A percentile compares a stretch with the other conserved stretches of the same genome.
Evolutionary conservation across 2,797 vertebrate species (phyloP).

Genomic region (Sebastes aleutianus): DNA sequence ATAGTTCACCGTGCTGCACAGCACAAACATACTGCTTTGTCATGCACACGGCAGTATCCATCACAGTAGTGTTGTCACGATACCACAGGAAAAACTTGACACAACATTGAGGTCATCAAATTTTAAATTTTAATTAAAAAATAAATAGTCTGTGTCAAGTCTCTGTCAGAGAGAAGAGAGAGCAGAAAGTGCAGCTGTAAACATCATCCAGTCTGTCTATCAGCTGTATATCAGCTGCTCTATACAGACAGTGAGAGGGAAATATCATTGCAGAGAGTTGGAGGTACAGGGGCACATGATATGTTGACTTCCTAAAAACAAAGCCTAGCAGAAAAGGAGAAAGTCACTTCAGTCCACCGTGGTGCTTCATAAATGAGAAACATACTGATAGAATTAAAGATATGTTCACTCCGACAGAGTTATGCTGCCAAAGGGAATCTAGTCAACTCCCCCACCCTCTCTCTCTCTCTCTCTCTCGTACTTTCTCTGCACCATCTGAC

Average conservation of each 20-base stretch:
- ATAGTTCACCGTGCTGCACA: background rate
- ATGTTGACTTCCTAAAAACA: conserved; percentile 17
- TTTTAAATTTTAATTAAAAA: too few relatives aligned
- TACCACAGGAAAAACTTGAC: too few relatives aligned
- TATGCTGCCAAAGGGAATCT: conserved; percentile 18
- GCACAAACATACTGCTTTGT: background rate
- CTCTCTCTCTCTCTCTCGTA: conserved; percentile 15
- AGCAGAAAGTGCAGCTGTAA: background rate
- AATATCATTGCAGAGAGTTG: background rate
- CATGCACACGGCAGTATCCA: background rate
- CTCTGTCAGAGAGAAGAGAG: too few relatives aligned
- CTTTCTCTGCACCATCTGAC: conserved; percentile 54
- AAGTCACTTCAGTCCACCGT: conserved; percentile 4
- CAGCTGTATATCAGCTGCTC: background rate
- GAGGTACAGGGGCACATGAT: background rate
- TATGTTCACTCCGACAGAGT: background rate
- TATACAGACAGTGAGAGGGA: background rate
- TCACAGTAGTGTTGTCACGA: background rate
- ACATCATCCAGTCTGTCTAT: background rate
- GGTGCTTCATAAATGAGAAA: conserved; percentile 12
- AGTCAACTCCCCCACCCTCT: background rate
- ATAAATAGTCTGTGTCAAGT: too few relatives aligned
- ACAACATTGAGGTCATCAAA: too few relatives aligned
- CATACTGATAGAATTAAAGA: conserved; percentile 27
- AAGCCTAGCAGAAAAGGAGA: background rate